A percentile compares a stretch with the other conserved stretches of the same genome.
These are phyloP conservation scores for Pantherophis guttatus DNA, from an alignment of 2,113 vertebrate species.

Conservation along the genomic window DNA sequence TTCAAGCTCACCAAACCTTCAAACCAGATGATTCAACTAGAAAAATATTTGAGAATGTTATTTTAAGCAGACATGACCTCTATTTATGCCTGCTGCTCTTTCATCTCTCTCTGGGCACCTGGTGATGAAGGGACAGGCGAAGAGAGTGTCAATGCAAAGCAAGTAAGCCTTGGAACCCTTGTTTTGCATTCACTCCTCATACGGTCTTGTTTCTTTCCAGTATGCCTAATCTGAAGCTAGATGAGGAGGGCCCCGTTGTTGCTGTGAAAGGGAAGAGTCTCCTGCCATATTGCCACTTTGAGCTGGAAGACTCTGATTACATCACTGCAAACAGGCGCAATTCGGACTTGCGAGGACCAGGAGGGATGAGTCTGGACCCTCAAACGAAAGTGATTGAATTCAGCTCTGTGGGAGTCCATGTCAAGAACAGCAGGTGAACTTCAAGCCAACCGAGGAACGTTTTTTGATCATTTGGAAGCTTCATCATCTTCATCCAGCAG, in stretches of 20 bases:
- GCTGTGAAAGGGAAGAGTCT: constrained; percentile 72
- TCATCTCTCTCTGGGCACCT: background rate
- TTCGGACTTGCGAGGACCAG: constrained; percentile 58
- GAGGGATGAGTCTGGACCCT: constrained; percentile 56
- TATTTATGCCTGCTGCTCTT: background rate
- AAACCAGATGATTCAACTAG: background rate
- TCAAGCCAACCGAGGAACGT: background rate
- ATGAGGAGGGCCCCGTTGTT: constrained; percentile 65
- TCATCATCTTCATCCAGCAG: background rate
- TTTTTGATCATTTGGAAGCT: background rate
- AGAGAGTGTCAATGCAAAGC: background rate
- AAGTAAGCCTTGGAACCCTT: background rate
- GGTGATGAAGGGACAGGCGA: background rate
- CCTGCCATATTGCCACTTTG: constrained; percentile 81
- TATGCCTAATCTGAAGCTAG: constrained; percentile 77
- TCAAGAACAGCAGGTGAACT: constrained; percentile 70
- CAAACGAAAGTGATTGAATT: constrained; percentile 82
- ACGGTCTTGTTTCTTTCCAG: constrained; percentile 56
- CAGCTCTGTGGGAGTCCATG: constrained; percentile 66
- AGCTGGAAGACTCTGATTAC: constrained; percentile 84
- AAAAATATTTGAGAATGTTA: background rate
- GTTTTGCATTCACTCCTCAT: background rate
- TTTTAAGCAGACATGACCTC: background rate
- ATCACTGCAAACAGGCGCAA: constrained; percentile 60
- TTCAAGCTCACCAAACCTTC: background rate